Percentiles rank a stretch among this genome's conserved stretches.
These are phyloP conservation scores for Crossaster papposus DNA, from an alignment of 53 echinoderm and acorn worm genomes.

Conservation along the genomic window DNA sequence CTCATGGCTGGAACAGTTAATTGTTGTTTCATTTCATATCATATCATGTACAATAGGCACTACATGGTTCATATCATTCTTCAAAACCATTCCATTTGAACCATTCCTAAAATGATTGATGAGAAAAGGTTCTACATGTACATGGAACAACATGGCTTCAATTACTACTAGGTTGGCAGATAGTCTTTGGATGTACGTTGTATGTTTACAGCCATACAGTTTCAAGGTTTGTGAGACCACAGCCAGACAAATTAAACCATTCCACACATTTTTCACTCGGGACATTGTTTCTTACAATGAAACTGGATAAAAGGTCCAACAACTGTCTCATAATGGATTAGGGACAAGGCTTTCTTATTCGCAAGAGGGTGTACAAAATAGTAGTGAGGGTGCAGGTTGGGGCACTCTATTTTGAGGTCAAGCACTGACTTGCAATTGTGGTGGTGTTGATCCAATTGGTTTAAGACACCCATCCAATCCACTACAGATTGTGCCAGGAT, in stretches of 20 bases:
- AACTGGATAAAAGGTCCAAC: neutral
- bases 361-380: neutral
- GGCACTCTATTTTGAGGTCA: conserved; percentile 8
- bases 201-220: neutral
- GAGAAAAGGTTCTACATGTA: neutral
- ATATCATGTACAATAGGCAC: too few relatives aligned
- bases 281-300: neutral
- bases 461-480: neutral
- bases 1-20: neutral
- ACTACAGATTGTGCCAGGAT: neutral
- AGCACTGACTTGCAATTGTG: conserved; percentile 35
- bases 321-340: neutral
- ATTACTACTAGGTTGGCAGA: neutral
- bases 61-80: too few relatives aligned
- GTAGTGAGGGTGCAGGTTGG: neutral
- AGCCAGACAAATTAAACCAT: neutral
- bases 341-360: conserved; percentile 2
- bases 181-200: neutral
- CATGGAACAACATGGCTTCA: neutral
- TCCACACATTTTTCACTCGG: neutral
- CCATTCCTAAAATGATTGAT: too few relatives aligned
- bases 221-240: neutral
- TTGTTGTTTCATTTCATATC: too few relatives aligned
- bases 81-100: too few relatives aligned
- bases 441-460: conserved; percentile 16